Evolutionary conservation across 2,797 vertebrate species (phyloP).

Genomic region (Parambassis ranga): DNA sequence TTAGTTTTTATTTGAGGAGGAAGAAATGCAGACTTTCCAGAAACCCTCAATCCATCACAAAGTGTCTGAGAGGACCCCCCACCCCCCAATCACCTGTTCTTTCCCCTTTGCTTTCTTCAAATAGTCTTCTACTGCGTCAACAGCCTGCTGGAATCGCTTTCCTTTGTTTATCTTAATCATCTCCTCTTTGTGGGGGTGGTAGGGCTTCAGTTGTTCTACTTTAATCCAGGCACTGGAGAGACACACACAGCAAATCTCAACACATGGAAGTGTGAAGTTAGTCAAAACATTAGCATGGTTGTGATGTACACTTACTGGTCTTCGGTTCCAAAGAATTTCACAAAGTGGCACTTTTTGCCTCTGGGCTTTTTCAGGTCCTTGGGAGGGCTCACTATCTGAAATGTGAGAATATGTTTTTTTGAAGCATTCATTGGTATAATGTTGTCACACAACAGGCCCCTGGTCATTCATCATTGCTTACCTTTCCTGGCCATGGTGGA

Average conservation of each 20-base stretch:
- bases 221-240: slow-evolving; percentile 95
- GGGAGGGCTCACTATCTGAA: slow-evolving; percentile 94
- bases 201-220: slow-evolving; percentile 98
- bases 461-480: slow-evolving; percentile 58
- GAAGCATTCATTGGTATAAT: accelerated
- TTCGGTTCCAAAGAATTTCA: slow-evolving; percentile 99
- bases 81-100: slow-evolving; percentile 84
- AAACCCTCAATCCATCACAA: neutral
- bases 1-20: neutral
- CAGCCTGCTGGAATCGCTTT: slow-evolving; percentile 97
- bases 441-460: neutral
- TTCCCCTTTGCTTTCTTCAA: slow-evolving; percentile 95
- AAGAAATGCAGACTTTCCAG: neutral
- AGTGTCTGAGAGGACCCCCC: too few relatives aligned
- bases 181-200: slow-evolving; percentile 96
- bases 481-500: slow-evolving; percentile 99
- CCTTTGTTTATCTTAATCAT: slow-evolving; percentile 99
- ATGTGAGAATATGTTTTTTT: neutral
- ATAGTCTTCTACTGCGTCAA: slow-evolving; percentile 97
- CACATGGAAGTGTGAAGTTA: neutral
- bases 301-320: slow-evolving; percentile 89
- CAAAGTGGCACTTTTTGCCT: slow-evolving; percentile 98
- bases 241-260: slow-evolving; percentile 17
- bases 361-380: slow-evolving; percentile 98
- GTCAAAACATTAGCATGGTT: neutral